These are phyloP conservation scores for Drosophila tani DNA, from an alignment of 1,140 invertebrate genomes.

Conservation along the genomic window DNA sequence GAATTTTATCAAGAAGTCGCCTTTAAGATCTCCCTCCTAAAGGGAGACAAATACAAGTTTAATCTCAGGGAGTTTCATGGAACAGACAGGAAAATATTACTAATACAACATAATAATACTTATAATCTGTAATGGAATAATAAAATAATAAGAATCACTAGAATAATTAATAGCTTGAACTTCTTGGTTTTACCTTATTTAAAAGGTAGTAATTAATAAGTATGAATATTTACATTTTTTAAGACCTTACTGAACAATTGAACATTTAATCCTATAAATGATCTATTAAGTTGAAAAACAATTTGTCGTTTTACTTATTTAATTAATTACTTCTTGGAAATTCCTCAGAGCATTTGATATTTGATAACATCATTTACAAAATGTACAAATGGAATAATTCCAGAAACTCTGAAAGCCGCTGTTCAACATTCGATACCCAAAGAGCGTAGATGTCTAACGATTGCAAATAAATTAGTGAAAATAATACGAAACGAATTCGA, in stretches of 20 bases:
- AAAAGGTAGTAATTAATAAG: too few relatives aligned
- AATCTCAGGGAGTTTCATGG: not conserved
- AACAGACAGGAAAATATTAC: not conserved
- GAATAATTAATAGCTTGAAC: not conserved
- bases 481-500: constrained; percentile 66
- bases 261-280: too few relatives aligned
- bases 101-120: not conserved
- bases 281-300: not conserved
- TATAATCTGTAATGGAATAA: not conserved
- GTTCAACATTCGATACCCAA: constrained; percentile 33
- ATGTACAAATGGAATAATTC: constrained; percentile 9
- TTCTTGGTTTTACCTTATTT: not conserved
- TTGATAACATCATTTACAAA: constrained; percentile 31
- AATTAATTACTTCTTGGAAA: not conserved
- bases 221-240: too few relatives aligned
- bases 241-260: not conserved
- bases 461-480: constrained; percentile 63
- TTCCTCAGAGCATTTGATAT: not conserved
- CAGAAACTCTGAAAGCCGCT: constrained; percentile 15
- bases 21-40: not conserved
- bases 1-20: constrained; percentile 5
- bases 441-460: constrained; percentile 29
- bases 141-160: not conserved
- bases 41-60: not conserved
- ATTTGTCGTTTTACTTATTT: not conserved